Evolutionary conservation across 2,888 invertebrate genomes (phyloP).

Genomic region (Epirrita christyi): DNA sequence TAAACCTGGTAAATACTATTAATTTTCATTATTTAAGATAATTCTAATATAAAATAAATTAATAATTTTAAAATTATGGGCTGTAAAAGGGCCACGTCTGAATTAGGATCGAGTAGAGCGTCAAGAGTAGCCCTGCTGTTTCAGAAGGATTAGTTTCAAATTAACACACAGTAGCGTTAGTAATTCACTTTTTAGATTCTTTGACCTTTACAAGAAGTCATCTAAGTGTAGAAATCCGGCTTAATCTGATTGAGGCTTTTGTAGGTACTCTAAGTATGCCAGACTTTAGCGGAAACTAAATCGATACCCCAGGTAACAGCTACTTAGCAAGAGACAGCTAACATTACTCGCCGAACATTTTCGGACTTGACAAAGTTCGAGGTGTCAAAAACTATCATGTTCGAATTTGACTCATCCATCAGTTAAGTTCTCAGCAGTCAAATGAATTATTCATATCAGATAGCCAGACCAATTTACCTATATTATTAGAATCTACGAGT

Average conservation of each 20-base stretch:
- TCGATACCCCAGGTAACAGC: conserved; percentile 1
- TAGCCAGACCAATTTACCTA: conserved; percentile 26
- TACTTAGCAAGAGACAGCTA: conserved; percentile 14
- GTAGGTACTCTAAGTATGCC: conserved; percentile 2
- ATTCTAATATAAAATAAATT: too few relatives aligned
- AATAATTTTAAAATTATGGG: too few relatives aligned
- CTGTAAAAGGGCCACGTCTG: too few relatives aligned
- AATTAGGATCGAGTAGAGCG: too few relatives aligned
- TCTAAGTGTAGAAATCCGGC: not conserved
- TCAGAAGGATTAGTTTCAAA: too few relatives aligned
- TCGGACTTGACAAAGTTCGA: not conserved
- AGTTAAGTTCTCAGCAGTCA: conserved; percentile 24
- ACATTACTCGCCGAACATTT: not conserved
- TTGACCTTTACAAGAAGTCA: not conserved
- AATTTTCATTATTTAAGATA: too few relatives aligned
- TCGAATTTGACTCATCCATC: conserved; percentile 26
- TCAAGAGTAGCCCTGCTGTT: too few relatives aligned
- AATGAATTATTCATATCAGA: conserved; percentile 33
- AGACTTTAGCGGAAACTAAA: not conserved
- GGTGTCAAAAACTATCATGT: conserved; percentile 15
- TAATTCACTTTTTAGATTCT: not conserved
- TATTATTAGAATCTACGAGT: conserved; percentile 20
- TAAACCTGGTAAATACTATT: too few relatives aligned
- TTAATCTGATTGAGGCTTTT: not conserved
- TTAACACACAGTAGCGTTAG: too few relatives aligned